Evolutionary conservation across 2,797 vertebrate genomes (phyloP).

Genomic region (Gallinago solitaria): DNA sequence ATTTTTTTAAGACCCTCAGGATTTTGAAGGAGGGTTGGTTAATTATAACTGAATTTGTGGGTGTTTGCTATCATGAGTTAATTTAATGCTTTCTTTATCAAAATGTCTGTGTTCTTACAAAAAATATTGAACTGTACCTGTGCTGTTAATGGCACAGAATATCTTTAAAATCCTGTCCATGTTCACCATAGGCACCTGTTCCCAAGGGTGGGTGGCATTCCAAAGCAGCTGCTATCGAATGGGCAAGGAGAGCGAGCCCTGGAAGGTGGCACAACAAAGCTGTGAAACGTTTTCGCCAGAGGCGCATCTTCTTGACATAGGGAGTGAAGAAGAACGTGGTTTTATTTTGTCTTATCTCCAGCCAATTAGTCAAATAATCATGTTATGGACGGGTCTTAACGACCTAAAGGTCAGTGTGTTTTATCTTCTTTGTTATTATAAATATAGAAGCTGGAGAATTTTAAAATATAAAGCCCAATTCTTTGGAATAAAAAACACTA

Average conservation of each 20-base stretch:
- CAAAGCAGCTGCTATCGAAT: slow-evolving; percentile 83
- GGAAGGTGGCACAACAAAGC: slow-evolving; percentile 76
- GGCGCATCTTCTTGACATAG: slow-evolving; percentile 82
- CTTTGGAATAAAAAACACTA: neutral
- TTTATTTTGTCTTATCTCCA: slow-evolving; percentile 81
- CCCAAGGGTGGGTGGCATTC: slow-evolving; percentile 81
- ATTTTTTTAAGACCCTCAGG: neutral
- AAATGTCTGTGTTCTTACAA: neutral
- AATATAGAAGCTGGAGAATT: neutral
- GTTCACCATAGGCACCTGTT: slow-evolving; percentile 77
- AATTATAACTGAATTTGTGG: neutral
- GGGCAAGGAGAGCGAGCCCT: slow-evolving; percentile 69
- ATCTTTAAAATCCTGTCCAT: neutral
- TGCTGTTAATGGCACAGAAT: neutral
- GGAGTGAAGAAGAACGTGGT: slow-evolving; percentile 75
- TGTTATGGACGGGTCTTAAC: slow-evolving; percentile 88
- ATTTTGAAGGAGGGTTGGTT: neutral
- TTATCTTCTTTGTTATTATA: neutral
- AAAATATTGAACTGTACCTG: neutral
- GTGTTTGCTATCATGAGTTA: fast-evolving
- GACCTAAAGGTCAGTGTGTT: slow-evolving; percentile 79
- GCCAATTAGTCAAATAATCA: slow-evolving; percentile 76
- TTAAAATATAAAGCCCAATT: neutral
- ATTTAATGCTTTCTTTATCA: neutral
- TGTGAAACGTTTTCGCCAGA: slow-evolving; percentile 73